Evolutionary conservation across 2,888 invertebrate species (phyloP), one percentile per base, ranked within the genome.

Genomic region (Danaus chrysippus): DNA sequence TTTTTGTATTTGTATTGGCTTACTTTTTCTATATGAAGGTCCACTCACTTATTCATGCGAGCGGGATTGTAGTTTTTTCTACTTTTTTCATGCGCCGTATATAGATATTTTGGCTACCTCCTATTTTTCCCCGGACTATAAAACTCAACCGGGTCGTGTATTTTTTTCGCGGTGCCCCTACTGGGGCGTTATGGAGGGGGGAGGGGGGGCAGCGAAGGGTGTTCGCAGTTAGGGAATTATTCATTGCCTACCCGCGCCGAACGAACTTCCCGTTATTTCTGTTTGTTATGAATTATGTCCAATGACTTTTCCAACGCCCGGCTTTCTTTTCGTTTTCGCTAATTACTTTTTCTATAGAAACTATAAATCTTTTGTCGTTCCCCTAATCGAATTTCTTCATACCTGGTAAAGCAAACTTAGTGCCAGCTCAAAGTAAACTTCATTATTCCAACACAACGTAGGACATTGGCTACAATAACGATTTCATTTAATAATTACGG

Each of bases 201-300:
- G 66, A 65, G 68, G 65, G 71, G 72, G 70, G 74, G 76, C 78
- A 76, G 81, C 76, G 78, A 81, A 79, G 87, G 87, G 86, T 82
- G 88, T 87, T 86, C 87, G 86, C 88, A 86, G 89, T 89, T 88
- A 87, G 87, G 85, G 87, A 90, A 90, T 90, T 90, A 91, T 91
- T 90, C 90, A 91, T 91, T 89, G 90, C 90, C 89, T 83, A 86
- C 90, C 90, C 87, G 79, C 85, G 83, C 87, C 86, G 84, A 88
- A 88, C 86, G 80, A 84, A 86, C 86, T 86, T 87, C 85, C 87
- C 86, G 87, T 89, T 90, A 91, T 89, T 90, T 89, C 83, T 89
- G 87, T 88, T 89, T 89, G 90, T 88, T 90, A 90, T 90, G 88
- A 90, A 89, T 89, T 89, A 91, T 90, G 84, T 86, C 86, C 86